Base-by-base conservation (phyloP, 2,888 invertebrate species). In the Magallana nippona region DNA sequence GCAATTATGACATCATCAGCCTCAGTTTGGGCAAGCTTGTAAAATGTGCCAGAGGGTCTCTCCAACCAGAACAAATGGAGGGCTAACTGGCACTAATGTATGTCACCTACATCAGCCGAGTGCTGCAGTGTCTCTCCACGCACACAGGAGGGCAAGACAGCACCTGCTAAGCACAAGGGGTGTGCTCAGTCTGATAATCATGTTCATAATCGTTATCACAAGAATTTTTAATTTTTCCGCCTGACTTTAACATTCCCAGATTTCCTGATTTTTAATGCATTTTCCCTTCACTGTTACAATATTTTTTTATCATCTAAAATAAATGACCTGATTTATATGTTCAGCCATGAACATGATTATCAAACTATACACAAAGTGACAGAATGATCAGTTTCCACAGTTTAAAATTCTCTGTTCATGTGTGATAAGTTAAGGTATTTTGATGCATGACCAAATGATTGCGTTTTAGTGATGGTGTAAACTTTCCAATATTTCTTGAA, bases 121-220 rank as follows among this genome's bases (percentile, higher is more conserved):
- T 87, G 87, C 90, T 88, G 88, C 90, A 84, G 32, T 88, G 90
- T 90, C 90, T 89, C 90, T 90, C 90, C 90, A 84, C 17, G 78
- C 81, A 77, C 22, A 79, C 77, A 86, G 90, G 88, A 88, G 89
- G 90, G 88, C 89, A 89, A 89, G 89, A 87, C 87, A 86, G 89
- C 87, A 85, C 85, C 86, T 87, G 57, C 81, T 63, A 44, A 55
- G 63, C 62, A 81, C 81, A 19, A 19, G 63, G 60, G 62, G 32
- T 19, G 62, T 62, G 44, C 22, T 44, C 19, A 44, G 22, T 78
- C 57, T 63, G 62, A 55, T 56, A 79, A 62, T 83, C 83, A 79
- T 62, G 63, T 60, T 63, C 83, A 71, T 11, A 15, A 15, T 32
- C 44, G 8, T 44, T 44, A 44, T 44, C 44, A 44, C 44, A 44